Percentiles rank a stretch among this genome's conserved stretches.
phyloP scores from a whole-genome alignment of 2,797 vertebrate species.

The Esox lucius region DNA sequence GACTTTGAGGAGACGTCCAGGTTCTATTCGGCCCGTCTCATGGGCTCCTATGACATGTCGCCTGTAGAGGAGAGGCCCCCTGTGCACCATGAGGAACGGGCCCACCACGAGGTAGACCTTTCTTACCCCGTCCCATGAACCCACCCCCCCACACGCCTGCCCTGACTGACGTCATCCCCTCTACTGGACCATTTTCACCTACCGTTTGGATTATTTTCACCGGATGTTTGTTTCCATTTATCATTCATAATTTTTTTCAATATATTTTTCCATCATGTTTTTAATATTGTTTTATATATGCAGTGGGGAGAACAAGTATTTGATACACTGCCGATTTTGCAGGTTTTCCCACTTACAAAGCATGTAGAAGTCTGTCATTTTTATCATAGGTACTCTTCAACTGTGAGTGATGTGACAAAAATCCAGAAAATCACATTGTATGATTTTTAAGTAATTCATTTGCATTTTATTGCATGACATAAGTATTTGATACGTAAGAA shows the following conservation, averaged over 20 bases:
- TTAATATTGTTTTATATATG: constrained; percentile 17
- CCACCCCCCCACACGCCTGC: constrained; percentile 6
- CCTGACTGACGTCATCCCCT: constrained; percentile 11
- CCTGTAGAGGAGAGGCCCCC: constrained; percentile 77
- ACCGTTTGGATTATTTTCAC: constrained; percentile 10
- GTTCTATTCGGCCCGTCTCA: constrained; percentile 77
- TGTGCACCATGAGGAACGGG: constrained; percentile 66
- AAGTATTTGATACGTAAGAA: too few relatives aligned
- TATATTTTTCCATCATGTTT: constrained; percentile 12
- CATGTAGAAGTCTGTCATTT: too few relatives aligned
- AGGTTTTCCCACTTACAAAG: too few relatives aligned
- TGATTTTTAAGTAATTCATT: too few relatives aligned
- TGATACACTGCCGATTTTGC: too few relatives aligned
- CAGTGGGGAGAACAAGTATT: too few relatives aligned
- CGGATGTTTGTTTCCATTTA: constrained; percentile 4
- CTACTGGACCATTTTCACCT: constrained; percentile 18
- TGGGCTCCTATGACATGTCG: constrained; percentile 80
- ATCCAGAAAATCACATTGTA: too few relatives aligned
- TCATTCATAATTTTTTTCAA: not conserved
- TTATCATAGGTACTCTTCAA: too few relatives aligned
- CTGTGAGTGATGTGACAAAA: too few relatives aligned
- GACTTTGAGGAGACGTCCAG: constrained; percentile 82
- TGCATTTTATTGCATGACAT: too few relatives aligned
- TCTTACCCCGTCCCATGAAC: constrained; percentile 8
- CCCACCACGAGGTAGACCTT: constrained; percentile 44